phyloP scores from a whole-genome alignment of 2,113 vertebrate species.

The Macquaria ambigua region DNA sequence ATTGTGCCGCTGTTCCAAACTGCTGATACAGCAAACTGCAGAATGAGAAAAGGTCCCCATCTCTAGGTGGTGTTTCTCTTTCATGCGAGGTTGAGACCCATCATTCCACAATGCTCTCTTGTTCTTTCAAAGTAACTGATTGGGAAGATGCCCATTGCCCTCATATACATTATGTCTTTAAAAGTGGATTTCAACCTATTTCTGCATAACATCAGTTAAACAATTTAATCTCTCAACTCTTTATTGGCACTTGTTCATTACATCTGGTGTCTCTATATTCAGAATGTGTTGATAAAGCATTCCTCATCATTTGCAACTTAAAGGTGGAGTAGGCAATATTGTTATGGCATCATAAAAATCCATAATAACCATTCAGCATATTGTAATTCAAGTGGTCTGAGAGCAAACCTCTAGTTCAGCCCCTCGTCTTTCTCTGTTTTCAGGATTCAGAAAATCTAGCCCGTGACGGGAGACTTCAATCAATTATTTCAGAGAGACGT shows the following conservation, averaged over 20 bases:
- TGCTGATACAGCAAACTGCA: conserved; percentile 69
- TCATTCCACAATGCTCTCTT: neutral
- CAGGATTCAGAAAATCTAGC: too few relatives aligned
- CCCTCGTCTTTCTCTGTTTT: too few relatives aligned
- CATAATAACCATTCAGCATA: too few relatives aligned
- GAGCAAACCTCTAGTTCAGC: too few relatives aligned
- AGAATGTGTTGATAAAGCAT: neutral
- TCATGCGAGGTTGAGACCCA: conserved; percentile 42
- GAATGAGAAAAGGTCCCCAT: conserved; percentile 63
- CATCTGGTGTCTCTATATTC: neutral
- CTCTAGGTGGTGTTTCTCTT: conserved; percentile 38
- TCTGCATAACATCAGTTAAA: neutral
- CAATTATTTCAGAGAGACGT: too few relatives aligned
- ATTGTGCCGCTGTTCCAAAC: conserved; percentile 45
- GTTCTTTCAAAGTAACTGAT: conserved; percentile 18
- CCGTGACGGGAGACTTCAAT: too few relatives aligned
- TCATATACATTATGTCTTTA: conserved; percentile 5
- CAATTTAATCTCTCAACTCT: neutral
- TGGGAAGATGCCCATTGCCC: neutral
- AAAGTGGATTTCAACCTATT: neutral
- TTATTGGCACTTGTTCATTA: neutral
- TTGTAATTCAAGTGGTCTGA: too few relatives aligned
- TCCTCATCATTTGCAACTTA: neutral
- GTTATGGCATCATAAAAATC: too few relatives aligned
- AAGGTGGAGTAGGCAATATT: too few relatives aligned